Conservation (phyloP, 2,797 vertebrate genomes). For the Lepidocolaptes lacrymiger region DNA sequence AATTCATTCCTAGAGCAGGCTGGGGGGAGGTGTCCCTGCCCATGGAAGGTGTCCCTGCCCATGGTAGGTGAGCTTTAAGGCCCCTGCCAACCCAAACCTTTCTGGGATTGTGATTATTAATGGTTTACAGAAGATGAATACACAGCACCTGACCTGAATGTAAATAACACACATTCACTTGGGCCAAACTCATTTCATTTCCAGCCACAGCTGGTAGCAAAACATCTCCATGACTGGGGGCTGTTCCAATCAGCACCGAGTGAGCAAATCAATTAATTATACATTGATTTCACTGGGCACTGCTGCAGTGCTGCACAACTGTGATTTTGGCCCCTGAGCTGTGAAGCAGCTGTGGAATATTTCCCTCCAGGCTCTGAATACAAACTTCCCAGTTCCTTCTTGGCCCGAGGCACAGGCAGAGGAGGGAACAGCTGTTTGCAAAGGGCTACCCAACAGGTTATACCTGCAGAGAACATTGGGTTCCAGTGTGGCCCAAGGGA, state of each 20-base stretch:
- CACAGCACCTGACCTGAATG: neutral
- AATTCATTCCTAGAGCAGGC: too few relatives aligned
- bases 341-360: neutral
- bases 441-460: neutral
- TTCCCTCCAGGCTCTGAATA: neutral
- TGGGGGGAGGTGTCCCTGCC: neutral
- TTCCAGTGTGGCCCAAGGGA: neutral
- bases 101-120: neutral
- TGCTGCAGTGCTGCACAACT: neutral
- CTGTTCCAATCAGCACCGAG: neutral
- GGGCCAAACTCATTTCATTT: neutral
- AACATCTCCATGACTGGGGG: neutral
- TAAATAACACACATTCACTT: neutral
- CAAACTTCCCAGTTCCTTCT: neutral
- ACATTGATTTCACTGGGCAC: neutral
- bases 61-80: neutral
- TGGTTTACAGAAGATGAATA: neutral
- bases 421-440: neutral
- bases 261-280: slow-evolving; percentile 6
- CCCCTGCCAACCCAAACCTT: neutral
- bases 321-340: neutral
- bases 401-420: neutral
- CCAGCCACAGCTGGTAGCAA: neutral
- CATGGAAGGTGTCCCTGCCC: too few relatives aligned
- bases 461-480: neutral